phyloP scores from a whole-genome alignment of 2,113 vertebrate genomes.

The Vulpes vulpes region DNA sequence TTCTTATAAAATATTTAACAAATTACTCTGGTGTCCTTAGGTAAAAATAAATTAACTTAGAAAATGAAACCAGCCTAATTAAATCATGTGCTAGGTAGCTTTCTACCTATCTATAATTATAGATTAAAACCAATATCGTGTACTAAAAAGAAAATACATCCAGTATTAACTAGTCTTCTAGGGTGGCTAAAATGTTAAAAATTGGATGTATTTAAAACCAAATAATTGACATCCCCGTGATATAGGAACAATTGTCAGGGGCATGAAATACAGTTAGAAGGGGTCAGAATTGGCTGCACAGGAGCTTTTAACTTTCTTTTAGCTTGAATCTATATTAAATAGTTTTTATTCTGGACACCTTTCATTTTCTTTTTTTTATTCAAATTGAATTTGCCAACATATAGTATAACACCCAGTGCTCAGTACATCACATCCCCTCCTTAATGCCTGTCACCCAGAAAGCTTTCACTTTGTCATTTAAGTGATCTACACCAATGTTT shows the following conservation, averaged over 20 bases:
- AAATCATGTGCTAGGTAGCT: not conserved
- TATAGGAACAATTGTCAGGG: not conserved
- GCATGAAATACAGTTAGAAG: not conserved
- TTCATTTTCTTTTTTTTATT: not conserved
- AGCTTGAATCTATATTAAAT: not conserved
- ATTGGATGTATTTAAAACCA: not conserved
- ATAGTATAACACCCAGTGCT: too few relatives aligned
- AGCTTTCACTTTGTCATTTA: not conserved
- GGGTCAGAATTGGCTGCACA: slow-evolving; percentile 1
- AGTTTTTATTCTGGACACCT: not conserved
- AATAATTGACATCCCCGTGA: not conserved
- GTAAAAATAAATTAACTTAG: slow-evolving; percentile 72
- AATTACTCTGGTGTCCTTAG: slow-evolving; percentile 44
- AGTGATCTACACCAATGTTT: not conserved
- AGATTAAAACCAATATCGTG: not conserved
- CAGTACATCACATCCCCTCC: too few relatives aligned
- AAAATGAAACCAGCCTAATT: slow-evolving; percentile 57
- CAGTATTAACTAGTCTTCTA: not conserved
- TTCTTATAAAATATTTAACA: slow-evolving; percentile 69
- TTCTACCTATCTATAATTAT: slow-evolving; percentile 10
- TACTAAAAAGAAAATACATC: slow-evolving; percentile 16
- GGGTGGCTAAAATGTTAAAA: not conserved
- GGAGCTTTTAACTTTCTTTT: not conserved
- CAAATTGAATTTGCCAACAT: too few relatives aligned
- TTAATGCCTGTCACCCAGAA: too few relatives aligned